Conservation (phyloP, 2,113 vertebrate genomes). For the Anthoscopus minutus region DNA sequence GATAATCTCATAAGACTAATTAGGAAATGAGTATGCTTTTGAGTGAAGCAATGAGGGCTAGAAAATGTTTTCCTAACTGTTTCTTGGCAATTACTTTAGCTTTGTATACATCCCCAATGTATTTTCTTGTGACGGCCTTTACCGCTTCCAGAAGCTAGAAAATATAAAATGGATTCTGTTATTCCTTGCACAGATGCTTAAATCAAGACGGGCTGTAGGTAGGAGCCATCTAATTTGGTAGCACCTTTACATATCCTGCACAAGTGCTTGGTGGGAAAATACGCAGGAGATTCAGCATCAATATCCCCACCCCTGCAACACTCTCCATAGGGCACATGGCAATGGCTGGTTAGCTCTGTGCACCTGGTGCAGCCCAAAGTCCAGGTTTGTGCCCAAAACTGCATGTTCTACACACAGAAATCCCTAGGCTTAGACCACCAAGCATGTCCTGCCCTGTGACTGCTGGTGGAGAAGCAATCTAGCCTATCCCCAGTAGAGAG, state of each 20-base stretch:
- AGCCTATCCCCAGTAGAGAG: accelerated
- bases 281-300: neutral
- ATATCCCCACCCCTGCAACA: accelerated
- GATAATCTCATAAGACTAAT: neutral
- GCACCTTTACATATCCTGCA: neutral
- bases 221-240: neutral
- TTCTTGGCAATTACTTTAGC: neutral
- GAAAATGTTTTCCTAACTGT: neutral
- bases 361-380: neutral
- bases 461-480: neutral
- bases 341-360: accelerated
- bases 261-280: neutral
- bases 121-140: neutral
- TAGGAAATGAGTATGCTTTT: neutral
- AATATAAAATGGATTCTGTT: neutral
- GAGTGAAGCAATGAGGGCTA: neutral
- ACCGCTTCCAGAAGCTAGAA: neutral
- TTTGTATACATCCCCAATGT: neutral
- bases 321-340: neutral
- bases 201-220: neutral
- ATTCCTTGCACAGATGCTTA: neutral
- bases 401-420: neutral
- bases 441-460: neutral
- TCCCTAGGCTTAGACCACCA: too few species aligned
- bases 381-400: neutral